Evolutionary conservation across 2,888 invertebrate species (phyloP).

Genomic region (Cacoxenus indagator): DNA sequence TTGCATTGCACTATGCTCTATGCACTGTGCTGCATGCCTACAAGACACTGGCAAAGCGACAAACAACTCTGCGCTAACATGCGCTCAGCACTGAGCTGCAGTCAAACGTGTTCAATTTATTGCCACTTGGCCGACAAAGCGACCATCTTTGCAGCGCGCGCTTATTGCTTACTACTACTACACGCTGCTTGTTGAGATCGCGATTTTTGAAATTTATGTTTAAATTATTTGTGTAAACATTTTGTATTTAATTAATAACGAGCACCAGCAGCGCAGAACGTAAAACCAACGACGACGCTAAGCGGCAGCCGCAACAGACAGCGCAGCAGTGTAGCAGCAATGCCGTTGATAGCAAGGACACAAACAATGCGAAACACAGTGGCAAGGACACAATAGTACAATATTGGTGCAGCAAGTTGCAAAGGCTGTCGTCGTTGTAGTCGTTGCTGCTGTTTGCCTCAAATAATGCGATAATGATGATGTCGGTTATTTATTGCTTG

Average conservation of each 20-base stretch:
- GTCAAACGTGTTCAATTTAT: too few relatives aligned
- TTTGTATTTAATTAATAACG: constrained; percentile 65
- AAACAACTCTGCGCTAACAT: neutral
- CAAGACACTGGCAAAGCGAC: constrained; percentile 39
- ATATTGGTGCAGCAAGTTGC: constrained; percentile 31
- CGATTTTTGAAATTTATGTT: constrained; percentile 49
- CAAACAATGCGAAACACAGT: constrained; percentile 21
- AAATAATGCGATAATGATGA: constrained; percentile 56
- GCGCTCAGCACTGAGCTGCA: too few relatives aligned
- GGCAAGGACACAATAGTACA: too few relatives aligned
- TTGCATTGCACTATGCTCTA: neutral
- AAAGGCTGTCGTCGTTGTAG: constrained; percentile 7
- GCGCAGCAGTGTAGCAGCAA: constrained; percentile 19
- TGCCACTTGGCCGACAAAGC: too few relatives aligned
- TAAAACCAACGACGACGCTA: neutral
- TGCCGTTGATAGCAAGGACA: constrained; percentile 35
- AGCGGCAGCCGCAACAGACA: neutral
- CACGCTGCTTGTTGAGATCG: constrained; percentile 17
- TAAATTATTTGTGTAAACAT: constrained; percentile 65
- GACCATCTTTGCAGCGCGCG: too few relatives aligned
- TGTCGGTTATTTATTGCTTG: constrained; percentile 41
- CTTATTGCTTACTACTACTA: neutral
- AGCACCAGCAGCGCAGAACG: neutral
- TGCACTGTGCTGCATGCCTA: constrained; percentile 32
- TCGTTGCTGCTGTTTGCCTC: constrained; percentile 31